Evolutionary conservation across 2,797 vertebrate species (phyloP), one percentile per base, ranked within the genome.

Genomic region (Salarias fasciatus): DNA sequence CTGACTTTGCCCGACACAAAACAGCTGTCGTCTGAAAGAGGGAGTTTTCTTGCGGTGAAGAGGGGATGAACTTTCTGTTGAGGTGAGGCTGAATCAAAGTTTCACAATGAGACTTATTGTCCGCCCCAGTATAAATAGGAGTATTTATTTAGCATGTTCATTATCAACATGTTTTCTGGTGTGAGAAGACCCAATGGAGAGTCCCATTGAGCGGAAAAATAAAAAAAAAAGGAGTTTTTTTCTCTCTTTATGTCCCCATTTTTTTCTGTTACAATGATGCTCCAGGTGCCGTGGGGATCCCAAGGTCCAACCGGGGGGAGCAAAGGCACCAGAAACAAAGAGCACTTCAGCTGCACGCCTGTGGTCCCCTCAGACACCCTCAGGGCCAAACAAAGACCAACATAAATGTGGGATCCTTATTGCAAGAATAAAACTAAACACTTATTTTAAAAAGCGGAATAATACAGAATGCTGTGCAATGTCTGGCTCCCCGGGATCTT

Each of bases 401-500:
- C 88, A 91, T 93, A 93, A 94, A 94, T 92, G 92, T 92, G 90
- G 91, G 92, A 93, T 93, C 92, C 91, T 92, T 93, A 92, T 93
- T 92, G 91, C 92, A 93, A 93, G 92, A 93, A 94, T 94, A 92
- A 93, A 94, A 94, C 92, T 94, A 94, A 94, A 94, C 92, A 93
- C 93, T 94, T 94, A 93, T 94, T 93, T 92, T 81, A 88, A 88
- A 89, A 88, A 92, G 89, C 88, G 83, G 91, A 85, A 92, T 91
- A 92, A 93, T 93, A 89, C 90, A 86, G 90, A 90, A 91, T 73
- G 81, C 89, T 80, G 63, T 89, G 90, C 88, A 88, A 87, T 91
- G 90, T 88, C 86, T 86, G 87, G 84, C 92, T 89, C 93, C 81
- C 84, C 89, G 85, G 92, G 91, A 90, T 89, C 87, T 89, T 92